Evolutionary conservation across 2,797 vertebrate species (phyloP), one percentile per base, ranked within the genome.

Genomic region (Amblyraja radiata): DNA sequence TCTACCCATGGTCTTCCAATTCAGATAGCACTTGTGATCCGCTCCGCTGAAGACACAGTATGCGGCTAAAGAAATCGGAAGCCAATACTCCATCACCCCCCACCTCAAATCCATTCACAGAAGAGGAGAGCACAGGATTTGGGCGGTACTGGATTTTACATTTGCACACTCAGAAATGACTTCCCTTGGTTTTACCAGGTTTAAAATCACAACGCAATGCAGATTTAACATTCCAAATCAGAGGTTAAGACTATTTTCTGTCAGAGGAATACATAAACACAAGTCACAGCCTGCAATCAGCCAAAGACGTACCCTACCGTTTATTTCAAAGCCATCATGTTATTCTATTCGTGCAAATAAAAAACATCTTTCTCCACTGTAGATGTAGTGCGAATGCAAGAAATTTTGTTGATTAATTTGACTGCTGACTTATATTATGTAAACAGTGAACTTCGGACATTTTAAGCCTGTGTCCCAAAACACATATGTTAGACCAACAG

Each of bases 391-490:
- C 46, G 46, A 92, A 92, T 74, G 90, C 46, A 76, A 92, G 23
- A 76, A 28, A 54, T 58, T 76, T 74, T 76, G 36, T 23, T 8
- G 23, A n/a, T 73, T 36, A 46, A 76, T 54, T 76, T 76, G 71
- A 74, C 28, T 92, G 90, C 73, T 76, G 36, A 58, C 71, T 54
- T 91, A 6, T 92, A 92, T 92, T 92, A n/a, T 46, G 71, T 73
- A 54, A 92, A 92, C 36, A 92, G 16, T 74, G 46, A 91, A 76
- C 71, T n/a, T 28, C 10, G n/a, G 46, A 76, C 71, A 92, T 28
- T 39, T 28, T 92, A 46, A 71, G 39, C 90, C 39, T 6, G 23
- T 54, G 90, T 54, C 68, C 71, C 76, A 8, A 18, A 54, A 88
- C 54, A 86, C 39, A 73, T 36, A 90, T 68, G 13, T 73, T 73